A percentile compares a stretch with the other conserved stretches of the same genome.
Evolutionary conservation across 2,797 vertebrate genomes (phyloP).

Genomic region (Sebastes paucispinis): DNA sequence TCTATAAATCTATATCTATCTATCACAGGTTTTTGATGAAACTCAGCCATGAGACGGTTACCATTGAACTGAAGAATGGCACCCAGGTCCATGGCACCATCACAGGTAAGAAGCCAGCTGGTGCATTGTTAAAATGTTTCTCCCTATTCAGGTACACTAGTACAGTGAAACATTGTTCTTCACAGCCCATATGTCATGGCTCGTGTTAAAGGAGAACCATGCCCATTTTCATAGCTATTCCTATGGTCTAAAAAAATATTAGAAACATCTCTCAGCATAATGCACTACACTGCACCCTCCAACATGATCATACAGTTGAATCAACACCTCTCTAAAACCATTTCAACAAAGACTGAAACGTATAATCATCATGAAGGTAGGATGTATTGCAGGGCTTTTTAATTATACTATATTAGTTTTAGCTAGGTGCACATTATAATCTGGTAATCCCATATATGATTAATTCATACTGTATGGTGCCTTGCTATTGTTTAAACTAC

Average conservation of each 20-base stretch:
- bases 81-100: slow-evolving; percentile 99
- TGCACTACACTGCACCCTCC: background rate
- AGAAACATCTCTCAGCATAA: background rate
- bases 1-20: too few species aligned
- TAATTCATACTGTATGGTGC: too few species aligned
- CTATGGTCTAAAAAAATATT: background rate
- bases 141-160: background rate
- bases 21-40: slow-evolving; percentile 96
- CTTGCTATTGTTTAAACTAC: background rate
- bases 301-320: accelerated
- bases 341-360: too few species aligned
- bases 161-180: background rate
- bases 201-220: too few species aligned
- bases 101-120: slow-evolving; percentile 85
- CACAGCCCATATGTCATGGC: too few species aligned
- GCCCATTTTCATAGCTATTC: too few species aligned
- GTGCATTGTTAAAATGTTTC: background rate
- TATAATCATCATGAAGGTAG: too few species aligned
- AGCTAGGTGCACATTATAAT: too few species aligned
- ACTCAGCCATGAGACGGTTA: slow-evolving; percentile 98
- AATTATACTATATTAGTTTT: too few species aligned
- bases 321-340: too few species aligned
- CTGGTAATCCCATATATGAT: too few species aligned
- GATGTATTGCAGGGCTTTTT: too few species aligned
- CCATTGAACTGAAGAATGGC: slow-evolving; percentile 98